A percentile compares a stretch with the other conserved stretches of the same genome.
These are phyloP conservation scores for Copsychus sechellarum DNA, from an alignment of 2,113 vertebrate genomes.

Conservation along the genomic window DNA sequence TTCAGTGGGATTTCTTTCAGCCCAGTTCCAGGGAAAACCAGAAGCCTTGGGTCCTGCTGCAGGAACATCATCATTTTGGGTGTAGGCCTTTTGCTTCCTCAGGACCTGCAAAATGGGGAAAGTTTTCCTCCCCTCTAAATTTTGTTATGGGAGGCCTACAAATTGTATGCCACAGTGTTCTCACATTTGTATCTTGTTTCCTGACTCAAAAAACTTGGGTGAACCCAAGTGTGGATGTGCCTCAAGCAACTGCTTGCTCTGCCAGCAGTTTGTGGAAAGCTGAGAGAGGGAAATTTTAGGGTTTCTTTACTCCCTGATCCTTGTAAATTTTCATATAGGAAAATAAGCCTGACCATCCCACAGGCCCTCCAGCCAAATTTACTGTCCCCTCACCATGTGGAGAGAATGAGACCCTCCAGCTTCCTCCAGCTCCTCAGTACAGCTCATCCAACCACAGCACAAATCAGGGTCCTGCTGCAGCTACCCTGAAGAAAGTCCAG, in stretches of 20 bases:
- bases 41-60: background rate
- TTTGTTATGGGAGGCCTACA: background rate
- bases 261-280: background rate
- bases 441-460: background rate
- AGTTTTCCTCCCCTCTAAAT: background rate
- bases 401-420: background rate
- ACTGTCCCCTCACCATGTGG: rapidly evolving
- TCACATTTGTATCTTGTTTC: no score
- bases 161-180: background rate
- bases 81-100: background rate
- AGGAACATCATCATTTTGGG: background rate
- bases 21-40: background rate
- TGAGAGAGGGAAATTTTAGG: background rate
- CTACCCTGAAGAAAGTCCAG: background rate
- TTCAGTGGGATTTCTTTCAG: background rate
- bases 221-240: background rate
- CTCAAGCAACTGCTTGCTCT: background rate
- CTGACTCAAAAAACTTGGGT: background rate
- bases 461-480: background rate
- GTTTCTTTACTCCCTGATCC: rapidly evolving
- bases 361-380: background rate
- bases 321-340: background rate
- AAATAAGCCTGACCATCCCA: background rate
- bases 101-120: background rate
- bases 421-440: background rate